Evolutionary conservation across 2,113 vertebrate genomes (phyloP).

Genomic region (Zapus hudsonius): DNA sequence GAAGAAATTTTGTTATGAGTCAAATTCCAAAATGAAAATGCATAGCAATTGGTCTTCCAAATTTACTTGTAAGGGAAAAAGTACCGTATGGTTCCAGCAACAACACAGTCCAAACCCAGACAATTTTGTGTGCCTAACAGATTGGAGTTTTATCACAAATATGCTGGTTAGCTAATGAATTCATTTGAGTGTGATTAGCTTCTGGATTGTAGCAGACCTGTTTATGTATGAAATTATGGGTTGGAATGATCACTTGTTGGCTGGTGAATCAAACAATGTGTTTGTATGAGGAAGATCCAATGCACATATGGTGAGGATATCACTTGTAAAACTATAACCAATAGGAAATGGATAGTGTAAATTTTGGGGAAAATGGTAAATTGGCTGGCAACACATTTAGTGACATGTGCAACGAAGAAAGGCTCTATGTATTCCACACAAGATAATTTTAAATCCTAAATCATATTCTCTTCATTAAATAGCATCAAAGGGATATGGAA

Average conservation of each 20-base stretch:
- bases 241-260: slow-evolving; percentile 73
- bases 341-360: slow-evolving; percentile 50
- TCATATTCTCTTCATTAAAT: background rate
- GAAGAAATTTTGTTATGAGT: background rate
- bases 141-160: slow-evolving; percentile 76
- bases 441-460: background rate
- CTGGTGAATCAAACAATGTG: slow-evolving; percentile 65
- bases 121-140: slow-evolving; percentile 65
- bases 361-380: slow-evolving; percentile 50
- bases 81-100: slow-evolving; percentile 66
- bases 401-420: slow-evolving; percentile 27
- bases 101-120: slow-evolving; percentile 64
- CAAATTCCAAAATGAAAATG: slow-evolving; percentile 44
- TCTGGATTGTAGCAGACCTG: slow-evolving; percentile 70
- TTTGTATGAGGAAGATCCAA: slow-evolving; percentile 64
- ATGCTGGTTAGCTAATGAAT: slow-evolving; percentile 76
- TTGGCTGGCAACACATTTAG: slow-evolving; percentile 56
- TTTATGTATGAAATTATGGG: slow-evolving; percentile 73
- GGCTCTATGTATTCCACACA: background rate
- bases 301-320: slow-evolving; percentile 48
- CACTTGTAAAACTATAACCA: slow-evolving; percentile 67
- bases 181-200: slow-evolving; percentile 76
- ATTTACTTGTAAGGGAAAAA: slow-evolving; percentile 42
- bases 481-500: background rate
- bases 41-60: slow-evolving; percentile 53